Evolutionary conservation across 2,797 vertebrate genomes (phyloP).

Genomic region (Syngnathus rostellatus): DNA sequence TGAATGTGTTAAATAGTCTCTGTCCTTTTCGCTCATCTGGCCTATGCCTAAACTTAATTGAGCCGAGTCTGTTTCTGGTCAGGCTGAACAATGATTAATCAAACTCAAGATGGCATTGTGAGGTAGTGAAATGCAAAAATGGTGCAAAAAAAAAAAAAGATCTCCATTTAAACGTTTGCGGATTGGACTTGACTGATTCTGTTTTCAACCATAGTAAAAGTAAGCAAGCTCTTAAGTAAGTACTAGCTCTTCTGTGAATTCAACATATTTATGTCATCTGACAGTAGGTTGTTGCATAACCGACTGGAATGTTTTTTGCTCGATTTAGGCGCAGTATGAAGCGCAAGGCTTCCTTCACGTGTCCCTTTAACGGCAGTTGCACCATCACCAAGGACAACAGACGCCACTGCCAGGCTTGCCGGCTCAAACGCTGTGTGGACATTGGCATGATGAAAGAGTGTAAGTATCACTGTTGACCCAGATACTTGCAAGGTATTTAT

Average conservation of each 20-base stretch:
- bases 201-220: too few species aligned
- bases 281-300: neutral
- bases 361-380: conserved; percentile 89
- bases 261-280: neutral
- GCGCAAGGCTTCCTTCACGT: conserved; percentile 87
- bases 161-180: too few species aligned
- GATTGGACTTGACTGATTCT: too few species aligned
- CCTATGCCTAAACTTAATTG: conserved; percentile 44
- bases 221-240: too few species aligned
- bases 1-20: conserved; percentile 49
- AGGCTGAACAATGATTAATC: too few species aligned
- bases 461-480: conserved; percentile 74
- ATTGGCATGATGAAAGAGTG: conserved; percentile 80
- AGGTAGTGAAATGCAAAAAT: too few species aligned
- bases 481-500: conserved; percentile 13
- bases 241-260: too few species aligned
- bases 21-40: conserved; percentile 40
- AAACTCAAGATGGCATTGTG: too few species aligned
- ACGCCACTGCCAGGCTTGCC: conserved; percentile 93
- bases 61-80: conserved; percentile 4
- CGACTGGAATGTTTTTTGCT: neutral
- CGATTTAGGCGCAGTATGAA: conserved; percentile 89
- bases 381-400: conserved; percentile 97
- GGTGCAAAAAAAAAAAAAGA: too few species aligned
- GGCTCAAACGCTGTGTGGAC: conserved; percentile 84